These are phyloP conservation scores for Drosophila nikananu DNA, from an alignment of 1,140 invertebrate genomes.

Conservation along the genomic window DNA sequence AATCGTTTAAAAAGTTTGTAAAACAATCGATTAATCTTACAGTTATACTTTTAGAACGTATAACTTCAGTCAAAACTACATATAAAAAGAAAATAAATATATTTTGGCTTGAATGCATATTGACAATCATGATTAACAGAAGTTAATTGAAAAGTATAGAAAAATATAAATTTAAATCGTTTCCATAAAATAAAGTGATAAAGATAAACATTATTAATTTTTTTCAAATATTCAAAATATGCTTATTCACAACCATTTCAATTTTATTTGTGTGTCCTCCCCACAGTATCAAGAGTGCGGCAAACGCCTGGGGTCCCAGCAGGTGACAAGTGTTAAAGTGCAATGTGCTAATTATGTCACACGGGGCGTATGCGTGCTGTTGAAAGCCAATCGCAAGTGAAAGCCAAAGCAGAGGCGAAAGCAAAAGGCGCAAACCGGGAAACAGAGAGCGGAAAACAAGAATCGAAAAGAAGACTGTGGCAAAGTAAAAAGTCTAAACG, in stretches of 20 bases:
- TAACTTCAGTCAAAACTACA: background rate
- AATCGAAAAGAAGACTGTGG: slow-evolving; percentile 31
- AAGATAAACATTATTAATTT: too few relatives aligned
- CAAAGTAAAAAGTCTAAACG: slow-evolving; percentile 41
- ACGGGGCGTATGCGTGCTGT: slow-evolving; percentile 71
- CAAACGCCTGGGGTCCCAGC: slow-evolving; percentile 5
- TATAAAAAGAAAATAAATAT: background rate
- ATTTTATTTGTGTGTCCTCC: background rate
- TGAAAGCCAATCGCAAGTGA: slow-evolving; percentile 61
- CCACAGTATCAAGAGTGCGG: background rate
- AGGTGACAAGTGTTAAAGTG: slow-evolving; percentile 64
- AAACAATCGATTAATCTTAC: background rate
- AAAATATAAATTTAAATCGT: background rate
- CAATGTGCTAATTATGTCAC: slow-evolving; percentile 81
- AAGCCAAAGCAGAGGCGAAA: slow-evolving; percentile 41
- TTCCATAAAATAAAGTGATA: too few relatives aligned
- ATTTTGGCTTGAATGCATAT: background rate
- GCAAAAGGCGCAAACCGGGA: slow-evolving; percentile 28
- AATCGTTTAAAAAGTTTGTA: background rate
- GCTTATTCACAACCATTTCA: background rate
- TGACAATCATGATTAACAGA: background rate
- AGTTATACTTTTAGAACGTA: background rate
- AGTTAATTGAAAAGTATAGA: background rate
- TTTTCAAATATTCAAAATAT: background rate
- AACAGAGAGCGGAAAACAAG: slow-evolving; percentile 19